Evolutionary conservation across 2,888 invertebrate genomes (phyloP).

Genomic region (Oligia fasciuncula): DNA sequence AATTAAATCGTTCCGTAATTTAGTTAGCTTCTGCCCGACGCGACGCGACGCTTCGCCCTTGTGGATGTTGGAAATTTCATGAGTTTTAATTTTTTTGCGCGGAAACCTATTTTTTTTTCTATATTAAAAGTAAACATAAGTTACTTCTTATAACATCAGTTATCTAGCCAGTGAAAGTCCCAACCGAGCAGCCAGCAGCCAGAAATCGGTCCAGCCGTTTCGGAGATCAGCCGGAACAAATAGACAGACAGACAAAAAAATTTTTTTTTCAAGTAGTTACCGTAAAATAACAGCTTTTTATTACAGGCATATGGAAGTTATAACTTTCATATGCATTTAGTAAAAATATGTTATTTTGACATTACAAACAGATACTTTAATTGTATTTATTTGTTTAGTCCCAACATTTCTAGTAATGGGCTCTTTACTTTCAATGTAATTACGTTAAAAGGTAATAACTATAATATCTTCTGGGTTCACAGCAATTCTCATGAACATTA

Average conservation of each 20-base stretch:
- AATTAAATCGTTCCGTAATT: constrained; percentile 29
- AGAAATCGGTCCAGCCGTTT: neutral
- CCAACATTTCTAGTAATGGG: neutral
- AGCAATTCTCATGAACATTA: neutral
- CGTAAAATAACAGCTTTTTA: no score
- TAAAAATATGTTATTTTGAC: neutral
- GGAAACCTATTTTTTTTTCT: neutral
- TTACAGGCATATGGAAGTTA: no score
- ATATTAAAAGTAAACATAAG: neutral
- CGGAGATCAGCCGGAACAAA: neutral
- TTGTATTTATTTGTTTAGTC: neutral
- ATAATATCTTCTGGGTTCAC: neutral
- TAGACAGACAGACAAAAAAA: neutral
- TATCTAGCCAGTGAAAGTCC: neutral
- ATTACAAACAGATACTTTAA: no score
- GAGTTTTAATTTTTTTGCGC: neutral
- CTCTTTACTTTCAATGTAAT: constrained; percentile 27
- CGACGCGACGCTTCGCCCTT: neutral
- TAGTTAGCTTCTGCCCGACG: constrained; percentile 3
- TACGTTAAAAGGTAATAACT: constrained; percentile 7
- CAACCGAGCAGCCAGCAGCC: no score
- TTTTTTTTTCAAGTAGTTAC: no score
- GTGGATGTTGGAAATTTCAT: neutral
- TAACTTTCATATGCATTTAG: neutral
- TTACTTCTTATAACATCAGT: neutral